Percentiles rank a stretch among this genome's conserved stretches.
These are phyloP conservation scores for Hydractinia symbiolongicarpus DNA, from an alignment of 30 jellyfish, hydroid and myxozoan genomes.

Conservation along the genomic window DNA sequence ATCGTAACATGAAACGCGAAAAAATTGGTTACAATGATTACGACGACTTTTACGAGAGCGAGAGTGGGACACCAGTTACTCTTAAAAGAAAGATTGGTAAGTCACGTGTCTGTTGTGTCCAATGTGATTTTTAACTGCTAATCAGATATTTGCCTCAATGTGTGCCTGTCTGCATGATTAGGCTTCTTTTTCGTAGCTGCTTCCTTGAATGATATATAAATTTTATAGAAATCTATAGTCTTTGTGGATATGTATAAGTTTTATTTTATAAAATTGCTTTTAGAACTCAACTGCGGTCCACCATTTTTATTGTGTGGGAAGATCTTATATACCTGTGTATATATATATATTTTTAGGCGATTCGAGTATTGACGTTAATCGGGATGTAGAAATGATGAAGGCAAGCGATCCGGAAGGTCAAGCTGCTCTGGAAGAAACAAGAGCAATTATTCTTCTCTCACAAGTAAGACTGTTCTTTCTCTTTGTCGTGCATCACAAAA, in stretches of 20 bases:
- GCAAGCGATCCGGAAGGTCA: conserved; percentile 45
- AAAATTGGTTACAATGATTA: conserved; percentile 14
- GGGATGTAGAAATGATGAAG: too few relatives aligned
- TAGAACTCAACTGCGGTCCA: background rate
- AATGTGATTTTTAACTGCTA: background rate
- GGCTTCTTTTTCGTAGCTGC: too few relatives aligned
- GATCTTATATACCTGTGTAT: background rate
- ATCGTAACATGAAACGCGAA: conserved; percentile 28
- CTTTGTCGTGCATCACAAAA: too few relatives aligned
- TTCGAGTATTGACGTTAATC: too few relatives aligned
- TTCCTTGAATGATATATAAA: background rate
- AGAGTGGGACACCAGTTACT: background rate
- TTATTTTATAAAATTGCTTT: too few relatives aligned
- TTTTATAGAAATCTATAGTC: background rate
- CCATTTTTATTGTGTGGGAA: background rate
- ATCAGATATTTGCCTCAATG: too few relatives aligned
- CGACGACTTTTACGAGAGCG: conserved; percentile 15
- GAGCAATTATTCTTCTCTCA: conserved; percentile 64
- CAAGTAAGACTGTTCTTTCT: conserved; percentile 45
- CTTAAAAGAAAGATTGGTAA: background rate
- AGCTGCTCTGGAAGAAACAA: conserved; percentile 84
- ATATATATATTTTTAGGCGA: background rate
- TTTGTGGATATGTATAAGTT: background rate
- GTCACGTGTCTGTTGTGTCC: background rate
- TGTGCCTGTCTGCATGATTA: too few relatives aligned